phyloP scores from a whole-genome alignment of 53 echinoderm and acorn worm genomes.

The Crossaster papposus region DNA sequence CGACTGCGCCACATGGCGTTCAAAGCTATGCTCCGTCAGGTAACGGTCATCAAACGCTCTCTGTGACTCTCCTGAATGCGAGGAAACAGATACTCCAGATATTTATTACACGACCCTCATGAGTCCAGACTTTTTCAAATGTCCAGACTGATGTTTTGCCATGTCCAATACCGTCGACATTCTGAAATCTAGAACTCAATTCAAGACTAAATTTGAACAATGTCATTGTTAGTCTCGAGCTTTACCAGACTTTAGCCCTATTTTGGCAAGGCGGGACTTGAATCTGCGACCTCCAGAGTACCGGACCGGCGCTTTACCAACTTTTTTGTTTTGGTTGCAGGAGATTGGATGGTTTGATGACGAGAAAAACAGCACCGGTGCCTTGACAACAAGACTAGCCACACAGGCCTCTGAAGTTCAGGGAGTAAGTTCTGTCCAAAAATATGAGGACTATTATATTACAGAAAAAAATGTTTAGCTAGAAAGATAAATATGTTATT shows the following conservation, averaged over 20 bases:
- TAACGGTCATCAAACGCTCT: not conserved
- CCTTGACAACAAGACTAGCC: constrained; percentile 86
- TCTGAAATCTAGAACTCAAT: not conserved
- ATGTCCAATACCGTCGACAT: not conserved
- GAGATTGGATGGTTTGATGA: constrained; percentile 90
- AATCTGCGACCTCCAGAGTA: too few species aligned
- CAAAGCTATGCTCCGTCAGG: constrained; percentile 91
- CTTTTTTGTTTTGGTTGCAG: constrained; percentile 40
- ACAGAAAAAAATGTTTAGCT: too few species aligned
- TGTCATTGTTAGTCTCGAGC: not conserved
- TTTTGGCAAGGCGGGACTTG: too few species aligned
- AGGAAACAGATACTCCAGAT: too few species aligned
- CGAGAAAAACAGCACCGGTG: constrained; percentile 80
- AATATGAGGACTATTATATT: not conserved
- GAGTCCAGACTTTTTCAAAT: not conserved
- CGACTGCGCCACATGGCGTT: constrained; percentile 76
- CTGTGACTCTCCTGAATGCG: too few species aligned
- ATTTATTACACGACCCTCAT: not conserved
- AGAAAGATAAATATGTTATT: too few species aligned
- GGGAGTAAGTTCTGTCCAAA: constrained; percentile 70
- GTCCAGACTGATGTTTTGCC: not conserved
- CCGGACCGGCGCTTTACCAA: too few species aligned
- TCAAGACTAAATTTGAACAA: too few species aligned
- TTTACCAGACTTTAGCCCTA: not conserved
- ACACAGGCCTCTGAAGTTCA: constrained; percentile 87